Evolutionary conservation across 2,113 vertebrate genomes (phyloP).

Genomic region (Aptenodytes patagonicus): DNA sequence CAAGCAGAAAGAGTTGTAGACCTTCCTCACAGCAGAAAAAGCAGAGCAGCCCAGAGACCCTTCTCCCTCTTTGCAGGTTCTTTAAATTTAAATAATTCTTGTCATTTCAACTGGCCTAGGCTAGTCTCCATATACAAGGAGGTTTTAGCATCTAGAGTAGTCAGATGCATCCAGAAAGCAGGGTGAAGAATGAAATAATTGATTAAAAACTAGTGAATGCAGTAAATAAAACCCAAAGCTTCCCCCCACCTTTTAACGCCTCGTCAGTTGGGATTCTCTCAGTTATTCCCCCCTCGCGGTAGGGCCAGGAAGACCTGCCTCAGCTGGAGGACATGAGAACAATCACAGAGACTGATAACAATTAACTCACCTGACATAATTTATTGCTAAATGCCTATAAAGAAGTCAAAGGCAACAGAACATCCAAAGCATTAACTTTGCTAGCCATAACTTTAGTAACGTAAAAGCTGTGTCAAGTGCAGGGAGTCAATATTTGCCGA

Average conservation of each 20-base stretch:
- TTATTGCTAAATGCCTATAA: background rate
- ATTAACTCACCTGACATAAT: background rate
- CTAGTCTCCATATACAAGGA: background rate
- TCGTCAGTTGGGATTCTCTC: background rate
- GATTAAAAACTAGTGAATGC: background rate
- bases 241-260: background rate
- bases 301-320: background rate
- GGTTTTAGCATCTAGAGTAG: background rate
- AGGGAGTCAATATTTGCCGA: background rate
- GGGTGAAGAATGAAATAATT: background rate
- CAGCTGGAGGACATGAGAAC: background rate
- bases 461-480: background rate
- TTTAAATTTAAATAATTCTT: background rate
- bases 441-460: background rate
- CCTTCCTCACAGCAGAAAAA: background rate
- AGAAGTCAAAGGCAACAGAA: background rate
- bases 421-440: background rate
- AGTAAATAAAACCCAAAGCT: background rate
- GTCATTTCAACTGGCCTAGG: background rate
- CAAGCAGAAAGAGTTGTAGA: background rate
- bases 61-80: background rate
- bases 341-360: background rate
- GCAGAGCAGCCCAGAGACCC: background rate
- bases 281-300: fast-evolving
- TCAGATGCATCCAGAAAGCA: background rate